A percentile compares a stretch with the other conserved stretches of the same genome.
Evolutionary conservation across 2,888 invertebrate species (phyloP).

Genomic region (Antheraea assamensis): DNA sequence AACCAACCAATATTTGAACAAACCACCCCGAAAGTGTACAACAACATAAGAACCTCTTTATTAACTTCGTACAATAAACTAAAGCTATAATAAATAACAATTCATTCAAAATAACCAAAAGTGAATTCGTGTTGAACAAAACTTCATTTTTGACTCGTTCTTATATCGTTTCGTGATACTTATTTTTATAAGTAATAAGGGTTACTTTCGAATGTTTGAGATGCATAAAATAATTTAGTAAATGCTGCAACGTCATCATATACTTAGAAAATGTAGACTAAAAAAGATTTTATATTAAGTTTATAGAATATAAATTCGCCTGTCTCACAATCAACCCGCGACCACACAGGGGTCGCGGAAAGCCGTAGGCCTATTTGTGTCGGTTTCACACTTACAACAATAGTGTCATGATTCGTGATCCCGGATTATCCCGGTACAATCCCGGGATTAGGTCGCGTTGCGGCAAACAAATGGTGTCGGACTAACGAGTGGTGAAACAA

Average conservation of each 20-base stretch:
- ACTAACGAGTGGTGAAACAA: conserved; percentile 67
- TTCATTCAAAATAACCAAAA: conserved; percentile 45
- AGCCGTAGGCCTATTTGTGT: conserved; percentile 77
- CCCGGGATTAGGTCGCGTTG: conserved; percentile 77
- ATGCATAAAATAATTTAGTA: conserved; percentile 7
- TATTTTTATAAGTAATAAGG: rapidly evolving
- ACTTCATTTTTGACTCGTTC: conserved; percentile 10
- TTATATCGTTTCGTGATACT: conserved; percentile 21
- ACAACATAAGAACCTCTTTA: conserved; percentile 70
- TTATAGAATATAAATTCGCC: conserved; percentile 9
- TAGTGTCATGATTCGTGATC: conserved; percentile 83
- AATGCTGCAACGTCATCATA: conserved; percentile 2
- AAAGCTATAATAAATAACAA: conserved; percentile 60
- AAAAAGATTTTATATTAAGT: conserved; percentile 6
- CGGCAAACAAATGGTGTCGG: conserved; percentile 77
- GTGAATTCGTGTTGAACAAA: conserved; percentile 16
- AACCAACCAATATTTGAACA: conserved; percentile 66
- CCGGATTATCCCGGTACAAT: conserved; percentile 76
- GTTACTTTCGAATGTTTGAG: conserved; percentile 31
- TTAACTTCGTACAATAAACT: conserved; percentile 60
- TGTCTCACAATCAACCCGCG: neutral
- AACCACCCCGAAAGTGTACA: conserved; percentile 45
- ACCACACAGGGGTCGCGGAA: conserved; percentile 38
- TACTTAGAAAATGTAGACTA: neutral
- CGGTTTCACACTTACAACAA: conserved; percentile 83